phyloP scores from a whole-genome alignment of 2,113 vertebrate species.

The Sceloporus undulatus region DNA sequence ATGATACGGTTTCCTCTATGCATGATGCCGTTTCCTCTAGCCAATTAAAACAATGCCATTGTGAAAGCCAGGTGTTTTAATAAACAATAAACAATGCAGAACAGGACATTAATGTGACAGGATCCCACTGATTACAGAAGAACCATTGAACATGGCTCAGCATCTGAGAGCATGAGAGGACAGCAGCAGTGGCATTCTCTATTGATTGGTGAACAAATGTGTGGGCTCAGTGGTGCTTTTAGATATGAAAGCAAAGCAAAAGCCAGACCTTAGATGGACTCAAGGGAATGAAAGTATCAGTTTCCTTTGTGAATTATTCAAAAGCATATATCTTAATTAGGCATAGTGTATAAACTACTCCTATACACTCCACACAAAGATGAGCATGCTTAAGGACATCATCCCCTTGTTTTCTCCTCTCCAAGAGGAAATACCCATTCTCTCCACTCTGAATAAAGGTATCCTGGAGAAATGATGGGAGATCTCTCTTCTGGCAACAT shows the following conservation, averaged over 20 bases:
- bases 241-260: background rate
- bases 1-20: conserved; percentile 52
- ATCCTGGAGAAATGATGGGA: background rate
- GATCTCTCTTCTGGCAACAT: background rate
- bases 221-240: background rate
- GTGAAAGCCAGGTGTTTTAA: conserved; percentile 36
- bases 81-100: conserved; percentile 42
- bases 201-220: background rate
- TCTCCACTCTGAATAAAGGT: background rate
- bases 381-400: background rate
- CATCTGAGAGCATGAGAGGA: background rate
- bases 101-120: background rate
- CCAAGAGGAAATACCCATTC: background rate
- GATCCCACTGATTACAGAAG: background rate
- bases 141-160: background rate
- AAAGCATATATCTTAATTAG: background rate
- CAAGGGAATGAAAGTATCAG: background rate
- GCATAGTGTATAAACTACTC: background rate
- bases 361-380: background rate
- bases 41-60: conserved; percentile 44
- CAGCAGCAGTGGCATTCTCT: background rate
- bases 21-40: conserved; percentile 31
- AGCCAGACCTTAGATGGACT: no score
- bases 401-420: background rate
- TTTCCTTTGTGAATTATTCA: background rate